phyloP scores from a whole-genome alignment of 1,140 invertebrate species.

The Leptonema lineaticorne region DNA sequence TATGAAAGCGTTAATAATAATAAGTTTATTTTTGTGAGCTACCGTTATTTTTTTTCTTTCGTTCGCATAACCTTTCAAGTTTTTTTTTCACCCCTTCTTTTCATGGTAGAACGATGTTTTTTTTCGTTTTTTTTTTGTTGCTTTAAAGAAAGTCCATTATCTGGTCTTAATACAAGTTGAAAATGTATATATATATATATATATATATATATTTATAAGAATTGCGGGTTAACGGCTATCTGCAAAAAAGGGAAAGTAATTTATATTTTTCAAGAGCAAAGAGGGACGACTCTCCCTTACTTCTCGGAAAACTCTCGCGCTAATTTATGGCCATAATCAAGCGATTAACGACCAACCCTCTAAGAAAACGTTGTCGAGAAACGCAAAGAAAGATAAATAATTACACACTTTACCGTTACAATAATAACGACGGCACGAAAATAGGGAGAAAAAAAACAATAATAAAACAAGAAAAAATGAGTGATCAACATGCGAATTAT shows the following conservation, averaged over 20 bases:
- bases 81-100: too few species aligned
- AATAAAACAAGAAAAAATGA: too few species aligned
- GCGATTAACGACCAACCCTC: neutral
- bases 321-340: constrained; percentile 16
- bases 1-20: too few species aligned
- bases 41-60: too few species aligned
- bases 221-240: neutral
- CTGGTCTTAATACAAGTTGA: neutral
- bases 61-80: too few species aligned
- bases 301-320: constrained; percentile 3
- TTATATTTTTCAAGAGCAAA: constrained; percentile 5
- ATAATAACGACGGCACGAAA: neutral
- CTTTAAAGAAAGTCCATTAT: neutral
- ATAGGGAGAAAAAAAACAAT: too few species aligned
- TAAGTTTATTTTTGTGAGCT: too few species aligned
- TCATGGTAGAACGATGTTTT: too few species aligned
- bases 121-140: too few species aligned
- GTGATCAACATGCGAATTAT: too few species aligned
- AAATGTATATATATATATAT: neutral
- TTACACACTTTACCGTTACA: neutral
- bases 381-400: constrained; percentile 11
- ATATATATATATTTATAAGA: neutral
- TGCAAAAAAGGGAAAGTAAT: constrained; percentile 4
- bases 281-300: neutral
- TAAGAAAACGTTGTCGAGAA: constrained; percentile 7